Base-by-base conservation (phyloP, 2,113 vertebrate species). In the Hypocryptadius cinnamomeus region DNA sequence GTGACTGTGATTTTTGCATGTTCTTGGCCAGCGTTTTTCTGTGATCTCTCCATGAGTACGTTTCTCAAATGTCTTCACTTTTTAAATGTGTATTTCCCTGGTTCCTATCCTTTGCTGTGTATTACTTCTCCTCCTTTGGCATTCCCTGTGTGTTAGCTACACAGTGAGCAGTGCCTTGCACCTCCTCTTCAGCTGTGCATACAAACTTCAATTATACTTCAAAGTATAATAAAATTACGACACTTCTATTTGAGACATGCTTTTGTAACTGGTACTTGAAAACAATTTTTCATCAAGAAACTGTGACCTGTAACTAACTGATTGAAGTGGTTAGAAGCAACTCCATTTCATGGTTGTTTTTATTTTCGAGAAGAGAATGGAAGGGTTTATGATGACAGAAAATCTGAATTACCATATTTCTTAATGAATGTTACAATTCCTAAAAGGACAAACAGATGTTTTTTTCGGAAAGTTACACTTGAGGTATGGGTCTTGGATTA, bases 251-350 rank as follows among this genome's bases (percentile, higher is more conserved):
- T 91, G n/a, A 90, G 47, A 78, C 16, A 39, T 31, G 51, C 44
- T 90, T 90, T 85, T 79, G 13, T 85, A 80, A 66, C 76, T 74
- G 66, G 27, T 85, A 85, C 81, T 92, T 90, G 74, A 70, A 82
- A 87, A 85, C 60, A 66, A 80, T 87, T 91, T 93, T 92, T 85
- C 74, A 56, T 94, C 60, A 85, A 77, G 91, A 71, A 79, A 66
- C 42, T 77, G 14, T 91, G 79, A 61, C 50, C 74, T 72, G 47
- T 53, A 53, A n/a, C 63, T 50, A 84, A 93, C 61, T 92, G 70
- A 89, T 27, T 85, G 60, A 87, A 89, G 42, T 78, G 74, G 73
- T 91, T 85, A 89, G 82, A 63, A 93, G 54, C 13, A 87, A 24
- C 27, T 63, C 25, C 15, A 85, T 87, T 85, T 39, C 3, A 3